These are phyloP conservation scores for Apotomis capreana DNA, from an alignment of 2,888 invertebrate genomes.

Conservation along the genomic window DNA sequence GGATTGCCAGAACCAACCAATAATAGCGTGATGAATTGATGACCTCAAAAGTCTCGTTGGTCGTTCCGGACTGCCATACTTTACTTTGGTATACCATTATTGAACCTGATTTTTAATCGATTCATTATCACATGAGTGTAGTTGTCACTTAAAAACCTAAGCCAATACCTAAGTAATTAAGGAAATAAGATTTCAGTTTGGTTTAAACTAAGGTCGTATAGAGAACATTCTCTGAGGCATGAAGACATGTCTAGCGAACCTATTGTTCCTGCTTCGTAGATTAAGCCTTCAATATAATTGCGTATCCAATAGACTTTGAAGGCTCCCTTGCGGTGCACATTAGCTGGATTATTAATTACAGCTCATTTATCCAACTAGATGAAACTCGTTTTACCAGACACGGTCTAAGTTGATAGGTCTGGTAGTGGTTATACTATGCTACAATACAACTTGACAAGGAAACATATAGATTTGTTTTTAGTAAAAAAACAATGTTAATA, in stretches of 20 bases:
- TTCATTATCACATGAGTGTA: too few species aligned
- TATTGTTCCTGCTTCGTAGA: neutral
- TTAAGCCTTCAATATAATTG: slow-evolving; percentile 16
- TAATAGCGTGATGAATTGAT: too few species aligned
- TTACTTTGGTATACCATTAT: too few species aligned
- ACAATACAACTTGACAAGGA: too few species aligned
- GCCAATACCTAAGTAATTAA: too few species aligned
- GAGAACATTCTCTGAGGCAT: neutral
- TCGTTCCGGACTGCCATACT: too few species aligned
- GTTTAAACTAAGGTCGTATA: neutral
- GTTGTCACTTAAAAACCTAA: too few species aligned
- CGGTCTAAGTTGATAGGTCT: neutral
- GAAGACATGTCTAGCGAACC: neutral
- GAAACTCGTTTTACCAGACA: slow-evolving; percentile 2
- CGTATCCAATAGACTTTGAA: neutral
- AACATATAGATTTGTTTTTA: too few species aligned
- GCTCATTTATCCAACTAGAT: slow-evolving; percentile 16
- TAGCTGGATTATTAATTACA: slow-evolving; percentile 22
- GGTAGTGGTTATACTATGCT: neutral
- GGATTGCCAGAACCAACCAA: too few species aligned
- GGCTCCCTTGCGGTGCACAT: slow-evolving; percentile 5
- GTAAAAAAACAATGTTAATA: too few species aligned
- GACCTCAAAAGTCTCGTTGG: too few species aligned
- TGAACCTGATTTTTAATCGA: too few species aligned
- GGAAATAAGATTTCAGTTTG: neutral